Base-by-base conservation (phyloP, 2,888 invertebrate species). In the Cacoxenus indagator region DNA sequence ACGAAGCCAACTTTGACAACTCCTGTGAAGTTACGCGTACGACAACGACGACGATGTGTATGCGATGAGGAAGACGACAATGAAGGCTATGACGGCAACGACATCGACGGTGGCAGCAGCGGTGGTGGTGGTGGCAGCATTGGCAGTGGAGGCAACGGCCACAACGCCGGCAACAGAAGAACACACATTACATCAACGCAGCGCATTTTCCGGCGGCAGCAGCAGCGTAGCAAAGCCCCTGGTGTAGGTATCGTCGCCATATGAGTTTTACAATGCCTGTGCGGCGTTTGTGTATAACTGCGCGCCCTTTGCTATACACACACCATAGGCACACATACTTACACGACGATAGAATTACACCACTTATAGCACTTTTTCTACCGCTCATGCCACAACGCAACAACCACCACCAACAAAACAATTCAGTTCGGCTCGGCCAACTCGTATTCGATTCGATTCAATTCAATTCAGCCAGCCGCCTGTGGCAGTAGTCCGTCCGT, bases 401-500 rank as follows among this genome's bases (percentile, higher is more conserved):
- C 26, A 62, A 62, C 61, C 61, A 62, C 61, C 61, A 62, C 45
- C 45, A 62, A 62, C 61, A 62, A 61, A 61, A 62, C 61, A 62
- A 62, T n/a, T 27, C 8, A 24, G 22, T 14, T 22, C 8, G 19
- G 54, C n/a, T n/a, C n/a, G n/a, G n/a, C n/a, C n/a, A n/a, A n/a
- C n/a, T n/a, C n/a, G n/a, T n/a, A n/a, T n/a, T 37, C 37, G 37
- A 11, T 37, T 37, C 37, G 37, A 11, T 37, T n/a, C n/a, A n/a
- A n/a, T n/a, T n/a, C n/a, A n/a, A n/a, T n/a, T n/a, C n/a, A n/a
- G n/a, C n/a, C n/a, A n/a, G n/a, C 37, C 14, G 37, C 14, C 37
- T 37, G 37, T 14, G 37, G 37, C 37, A 37, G 9, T 31, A 82
- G 79, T 82, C 81, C 81, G 72, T 71, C 75, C 75, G 82, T 81